Conservation (phyloP, 1,140 invertebrate genomes). For the Lepidurus arcticus region DNA sequence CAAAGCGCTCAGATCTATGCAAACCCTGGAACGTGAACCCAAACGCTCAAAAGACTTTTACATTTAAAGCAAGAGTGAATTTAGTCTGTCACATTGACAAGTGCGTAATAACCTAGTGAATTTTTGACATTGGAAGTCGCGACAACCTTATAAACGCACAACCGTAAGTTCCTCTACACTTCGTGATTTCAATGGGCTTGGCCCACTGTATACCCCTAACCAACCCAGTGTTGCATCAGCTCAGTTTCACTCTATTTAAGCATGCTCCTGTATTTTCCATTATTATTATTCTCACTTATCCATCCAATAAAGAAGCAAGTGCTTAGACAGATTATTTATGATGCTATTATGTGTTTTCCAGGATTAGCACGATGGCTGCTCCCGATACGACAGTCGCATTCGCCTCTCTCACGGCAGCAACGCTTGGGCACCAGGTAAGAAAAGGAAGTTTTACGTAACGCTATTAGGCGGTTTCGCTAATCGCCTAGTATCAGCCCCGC, state of each 20-base stretch:
- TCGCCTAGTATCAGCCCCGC: not conserved
- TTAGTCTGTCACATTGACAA: not conserved
- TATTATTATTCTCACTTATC: not conserved
- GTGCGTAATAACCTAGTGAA: not conserved
- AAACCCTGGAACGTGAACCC: not conserved
- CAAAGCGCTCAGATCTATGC: not conserved
- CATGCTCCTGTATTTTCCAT: too few relatives aligned
- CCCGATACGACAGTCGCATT: conserved; percentile 6
- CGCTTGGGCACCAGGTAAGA: conserved; percentile 28
- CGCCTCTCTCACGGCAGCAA: not conserved
- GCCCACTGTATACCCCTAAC: not conserved
- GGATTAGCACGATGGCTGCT: not conserved
- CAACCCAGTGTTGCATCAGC: not conserved
- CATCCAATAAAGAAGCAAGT: not conserved
- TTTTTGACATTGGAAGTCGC: not conserved
- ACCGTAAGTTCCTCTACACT: not conserved
- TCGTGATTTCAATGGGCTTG: not conserved
- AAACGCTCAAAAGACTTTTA: not conserved
- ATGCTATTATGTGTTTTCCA: not conserved
- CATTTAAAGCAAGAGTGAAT: not conserved
- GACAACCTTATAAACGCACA: not conserved
- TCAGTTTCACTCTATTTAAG: too few relatives aligned
- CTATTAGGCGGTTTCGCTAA: too few relatives aligned
- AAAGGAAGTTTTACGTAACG: not conserved
- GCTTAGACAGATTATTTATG: not conserved